phyloP scores from a whole-genome alignment of 2,888 invertebrate genomes.

The Icerya purchasi region DNA sequence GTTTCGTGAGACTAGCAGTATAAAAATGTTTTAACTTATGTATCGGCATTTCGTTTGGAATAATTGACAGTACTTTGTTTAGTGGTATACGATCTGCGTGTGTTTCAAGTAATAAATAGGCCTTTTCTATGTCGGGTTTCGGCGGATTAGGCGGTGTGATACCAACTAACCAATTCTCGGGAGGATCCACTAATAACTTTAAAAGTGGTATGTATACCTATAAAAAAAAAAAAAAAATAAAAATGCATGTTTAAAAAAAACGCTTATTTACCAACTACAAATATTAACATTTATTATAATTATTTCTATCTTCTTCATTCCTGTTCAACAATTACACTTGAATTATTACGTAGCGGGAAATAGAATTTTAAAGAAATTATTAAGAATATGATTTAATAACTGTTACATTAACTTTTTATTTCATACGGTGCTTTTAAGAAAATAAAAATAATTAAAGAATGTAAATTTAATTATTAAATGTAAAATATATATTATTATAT shows the following conservation, averaged over 20 bases:
- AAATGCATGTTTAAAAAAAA: not conserved
- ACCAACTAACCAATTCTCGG: conserved; percentile 25
- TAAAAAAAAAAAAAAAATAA: conserved; percentile 8
- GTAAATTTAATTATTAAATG: too few relatives aligned
- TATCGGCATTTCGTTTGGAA: conserved; percentile 63
- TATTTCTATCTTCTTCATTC: too few relatives aligned
- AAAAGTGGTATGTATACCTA: conserved; percentile 41
- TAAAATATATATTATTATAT: too few relatives aligned
- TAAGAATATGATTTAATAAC: too few relatives aligned
- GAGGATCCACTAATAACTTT: conserved; percentile 32
- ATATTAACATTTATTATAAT: too few relatives aligned
- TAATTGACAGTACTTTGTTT: conserved; percentile 42
- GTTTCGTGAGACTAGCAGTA: conserved; percentile 51
- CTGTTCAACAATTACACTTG: too few relatives aligned
- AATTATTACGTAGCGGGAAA: too few relatives aligned
- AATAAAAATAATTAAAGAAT: too few relatives aligned
- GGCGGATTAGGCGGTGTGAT: conserved; percentile 30
- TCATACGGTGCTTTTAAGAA: too few relatives aligned
- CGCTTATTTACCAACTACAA: too few relatives aligned
- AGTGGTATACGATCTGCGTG: conserved; percentile 51
- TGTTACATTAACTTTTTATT: too few relatives aligned
- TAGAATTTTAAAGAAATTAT: too few relatives aligned
- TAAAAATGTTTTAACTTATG: conserved; percentile 53
- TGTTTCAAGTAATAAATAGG: conserved; percentile 56
- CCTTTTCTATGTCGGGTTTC: conserved; percentile 54